These are phyloP conservation scores for Hapalemur alaotrensis DNA, from an alignment of 2,797 vertebrate species.

Conservation along the genomic window DNA sequence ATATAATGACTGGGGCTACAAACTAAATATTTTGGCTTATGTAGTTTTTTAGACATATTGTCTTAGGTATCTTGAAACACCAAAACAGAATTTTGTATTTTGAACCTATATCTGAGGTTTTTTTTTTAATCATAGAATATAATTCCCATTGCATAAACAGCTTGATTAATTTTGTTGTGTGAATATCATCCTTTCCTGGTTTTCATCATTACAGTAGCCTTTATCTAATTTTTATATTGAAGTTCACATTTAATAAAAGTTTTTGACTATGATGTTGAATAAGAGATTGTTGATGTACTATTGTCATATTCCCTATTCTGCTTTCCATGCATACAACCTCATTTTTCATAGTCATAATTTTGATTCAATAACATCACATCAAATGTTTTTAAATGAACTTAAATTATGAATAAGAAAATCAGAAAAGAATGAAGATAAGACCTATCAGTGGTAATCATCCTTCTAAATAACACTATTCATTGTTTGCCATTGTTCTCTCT, in stretches of 20 bases:
- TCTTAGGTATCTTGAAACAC: background rate
- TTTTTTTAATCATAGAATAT: background rate
- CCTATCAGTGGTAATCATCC: conserved; percentile 2
- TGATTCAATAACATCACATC: conserved; percentile 6
- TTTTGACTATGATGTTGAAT: background rate
- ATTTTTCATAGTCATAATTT: conserved; percentile 13
- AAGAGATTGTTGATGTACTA: background rate
- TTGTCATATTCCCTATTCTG: background rate
- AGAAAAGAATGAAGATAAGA: conserved; percentile 57
- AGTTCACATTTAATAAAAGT: background rate
- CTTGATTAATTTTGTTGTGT: background rate
- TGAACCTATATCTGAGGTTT: background rate
- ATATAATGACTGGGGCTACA: background rate
- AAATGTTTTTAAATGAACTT: conserved; percentile 30
- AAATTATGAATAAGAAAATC: conserved; percentile 65
- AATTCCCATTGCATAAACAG: background rate
- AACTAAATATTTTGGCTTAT: background rate
- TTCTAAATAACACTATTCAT: conserved; percentile 55
- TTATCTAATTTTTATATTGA: conserved; percentile 6
- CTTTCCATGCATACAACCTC: background rate
- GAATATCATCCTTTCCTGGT: background rate
- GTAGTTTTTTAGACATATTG: background rate
- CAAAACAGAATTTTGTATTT: background rate
- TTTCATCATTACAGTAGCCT: background rate
- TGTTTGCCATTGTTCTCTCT: background rate